These are phyloP conservation scores for Lepidocyrtinus sp. DNA, from an alignment of 2,888 invertebrate species.

Conservation along the genomic window DNA sequence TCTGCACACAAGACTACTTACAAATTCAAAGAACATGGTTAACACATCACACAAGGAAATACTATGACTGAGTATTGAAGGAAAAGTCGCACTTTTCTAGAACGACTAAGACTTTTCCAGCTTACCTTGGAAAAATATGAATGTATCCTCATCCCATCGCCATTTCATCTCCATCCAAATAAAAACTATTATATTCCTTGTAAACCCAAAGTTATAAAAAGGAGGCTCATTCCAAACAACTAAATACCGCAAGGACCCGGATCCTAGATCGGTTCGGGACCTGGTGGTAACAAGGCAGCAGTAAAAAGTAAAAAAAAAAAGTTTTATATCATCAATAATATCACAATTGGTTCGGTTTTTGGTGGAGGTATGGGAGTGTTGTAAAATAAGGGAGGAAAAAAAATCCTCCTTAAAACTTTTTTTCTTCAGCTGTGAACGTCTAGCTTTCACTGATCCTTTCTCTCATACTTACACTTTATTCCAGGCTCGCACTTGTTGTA, in stretches of 20 bases:
- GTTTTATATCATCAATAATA: background rate
- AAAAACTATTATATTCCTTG: background rate
- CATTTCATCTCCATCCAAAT: background rate
- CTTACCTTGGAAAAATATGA: background rate
- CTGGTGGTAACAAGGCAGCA: constrained; percentile 27
- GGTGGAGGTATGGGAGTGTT: background rate
- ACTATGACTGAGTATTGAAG: constrained; percentile 48
- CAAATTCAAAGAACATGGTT: constrained; percentile 62
- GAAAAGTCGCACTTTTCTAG: constrained; percentile 3
- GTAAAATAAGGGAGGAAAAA: too few species aligned
- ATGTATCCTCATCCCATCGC: background rate
- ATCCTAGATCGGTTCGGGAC: constrained; percentile 22
- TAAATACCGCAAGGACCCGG: constrained; percentile 8
- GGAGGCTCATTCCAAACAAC: background rate
- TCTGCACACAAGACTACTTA: constrained; percentile 59
- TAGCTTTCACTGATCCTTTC: constrained; percentile 36
- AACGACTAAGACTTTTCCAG: background rate
- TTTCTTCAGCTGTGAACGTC: constrained; percentile 14
- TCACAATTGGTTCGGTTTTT: constrained; percentile 23
- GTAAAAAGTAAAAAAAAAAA: constrained; percentile 32
- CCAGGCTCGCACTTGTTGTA: background rate
- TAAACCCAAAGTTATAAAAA: background rate
- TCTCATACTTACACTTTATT: background rate
- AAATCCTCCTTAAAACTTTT: background rate
- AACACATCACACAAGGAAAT: constrained; percentile 57